Conservation (phyloP, 2,888 invertebrate species). For the Agelastica alni region DNA sequence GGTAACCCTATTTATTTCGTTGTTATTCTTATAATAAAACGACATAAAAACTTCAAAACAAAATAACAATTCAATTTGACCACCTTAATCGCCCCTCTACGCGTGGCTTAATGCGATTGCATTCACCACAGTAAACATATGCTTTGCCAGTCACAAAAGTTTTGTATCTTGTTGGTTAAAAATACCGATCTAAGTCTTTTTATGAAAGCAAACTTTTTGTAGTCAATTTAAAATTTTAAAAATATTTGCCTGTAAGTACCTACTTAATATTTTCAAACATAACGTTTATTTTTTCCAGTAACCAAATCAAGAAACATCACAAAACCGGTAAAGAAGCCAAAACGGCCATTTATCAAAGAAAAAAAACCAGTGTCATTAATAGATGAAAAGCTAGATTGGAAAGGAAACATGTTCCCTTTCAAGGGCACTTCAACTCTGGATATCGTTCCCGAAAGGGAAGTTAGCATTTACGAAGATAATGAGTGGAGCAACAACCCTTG, state of each 20-base stretch:
- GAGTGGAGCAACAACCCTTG: constrained; percentile 45
- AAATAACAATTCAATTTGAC: no score
- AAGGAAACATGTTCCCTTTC: constrained; percentile 53
- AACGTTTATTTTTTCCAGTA: constrained; percentile 32
- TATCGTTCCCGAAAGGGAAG: constrained; percentile 39
- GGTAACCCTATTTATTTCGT: no score
- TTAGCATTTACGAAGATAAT: constrained; percentile 48
- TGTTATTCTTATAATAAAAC: no score
- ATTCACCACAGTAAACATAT: no score
- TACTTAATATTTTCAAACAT: background rate
- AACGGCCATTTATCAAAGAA: constrained; percentile 24
- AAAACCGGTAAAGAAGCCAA: constrained; percentile 14
- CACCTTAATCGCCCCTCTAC: no score
- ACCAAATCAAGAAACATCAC: constrained; percentile 11
- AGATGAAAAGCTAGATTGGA: constrained; percentile 53
- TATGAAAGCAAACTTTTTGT: no score
- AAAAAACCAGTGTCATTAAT: constrained; percentile 44
- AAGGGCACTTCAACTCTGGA: constrained; percentile 49
- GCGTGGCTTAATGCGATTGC: no score
- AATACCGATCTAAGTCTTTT: no score
- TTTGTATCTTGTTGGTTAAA: no score
- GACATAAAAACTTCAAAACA: no score
- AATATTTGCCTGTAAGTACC: background rate
- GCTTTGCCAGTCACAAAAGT: no score
- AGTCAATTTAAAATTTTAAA: no score